Percentiles rank a stretch among this genome's conserved stretches.
Evolutionary conservation across 2,888 invertebrate species (phyloP).

Genomic region (Myopa testacea): DNA sequence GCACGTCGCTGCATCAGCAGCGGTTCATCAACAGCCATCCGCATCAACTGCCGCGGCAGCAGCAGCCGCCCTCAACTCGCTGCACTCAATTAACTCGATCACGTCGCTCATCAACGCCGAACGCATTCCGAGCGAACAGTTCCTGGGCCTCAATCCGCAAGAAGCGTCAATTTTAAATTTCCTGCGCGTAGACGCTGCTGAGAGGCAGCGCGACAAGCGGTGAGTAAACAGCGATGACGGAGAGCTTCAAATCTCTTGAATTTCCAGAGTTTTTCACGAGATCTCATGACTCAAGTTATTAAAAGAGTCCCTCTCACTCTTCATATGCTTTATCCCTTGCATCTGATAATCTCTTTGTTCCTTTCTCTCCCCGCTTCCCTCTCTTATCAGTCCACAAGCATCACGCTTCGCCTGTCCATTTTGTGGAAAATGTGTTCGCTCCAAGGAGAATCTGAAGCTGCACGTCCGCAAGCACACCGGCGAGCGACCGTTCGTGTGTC

Average conservation of each 20-base stretch:
- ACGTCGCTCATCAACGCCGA: constrained; percentile 71
- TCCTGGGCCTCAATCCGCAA: constrained; percentile 69
- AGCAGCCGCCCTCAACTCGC: constrained; percentile 58
- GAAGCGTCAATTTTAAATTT: constrained; percentile 76
- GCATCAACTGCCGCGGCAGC: constrained; percentile 51
- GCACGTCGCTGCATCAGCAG: constrained; percentile 49
- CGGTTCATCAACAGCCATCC: constrained; percentile 47
- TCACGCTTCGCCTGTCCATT: constrained; percentile 86
- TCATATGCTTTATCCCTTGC: not conserved
- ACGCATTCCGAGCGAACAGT: constrained; percentile 72
- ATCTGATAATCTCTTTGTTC: not conserved
- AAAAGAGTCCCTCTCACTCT: not conserved
- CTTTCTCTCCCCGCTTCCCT: not conserved
- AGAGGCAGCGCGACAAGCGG: constrained; percentile 76
- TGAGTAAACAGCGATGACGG: constrained; percentile 65
- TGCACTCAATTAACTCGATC: constrained; percentile 60
- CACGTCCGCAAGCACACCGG: constrained; percentile 89
- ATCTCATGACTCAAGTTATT: too few relatives aligned
- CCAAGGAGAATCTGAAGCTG: constrained; percentile 88
- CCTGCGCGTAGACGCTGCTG: constrained; percentile 73
- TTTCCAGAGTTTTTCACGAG: too few relatives aligned
- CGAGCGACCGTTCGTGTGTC: constrained; percentile 89
- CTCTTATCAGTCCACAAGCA: constrained; percentile 60
- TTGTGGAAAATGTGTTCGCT: constrained; percentile 89
- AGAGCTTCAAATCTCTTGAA: not conserved